Evolutionary conservation across 2,113 vertebrate species (phyloP).

Genomic region (Nestor notabilis): DNA sequence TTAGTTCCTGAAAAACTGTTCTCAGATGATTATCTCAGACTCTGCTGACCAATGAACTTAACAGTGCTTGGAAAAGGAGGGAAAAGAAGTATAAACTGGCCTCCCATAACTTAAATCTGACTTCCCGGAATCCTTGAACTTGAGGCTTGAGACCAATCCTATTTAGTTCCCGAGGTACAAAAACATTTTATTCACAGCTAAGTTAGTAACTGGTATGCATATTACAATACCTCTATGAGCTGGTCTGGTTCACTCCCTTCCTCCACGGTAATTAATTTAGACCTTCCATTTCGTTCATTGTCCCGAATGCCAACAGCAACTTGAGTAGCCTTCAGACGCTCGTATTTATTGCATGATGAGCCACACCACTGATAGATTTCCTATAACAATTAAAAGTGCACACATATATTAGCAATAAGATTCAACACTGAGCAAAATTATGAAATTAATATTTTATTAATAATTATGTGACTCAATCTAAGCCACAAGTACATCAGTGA

Average conservation of each 20-base stretch:
- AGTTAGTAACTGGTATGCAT: background rate
- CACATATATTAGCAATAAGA: background rate
- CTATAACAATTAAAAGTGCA: slow-evolving; percentile 69
- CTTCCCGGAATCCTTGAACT: background rate
- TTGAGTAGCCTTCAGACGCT: slow-evolving; percentile 86
- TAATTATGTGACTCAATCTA: background rate
- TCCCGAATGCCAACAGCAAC: slow-evolving; percentile 89
- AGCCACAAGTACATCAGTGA: background rate
- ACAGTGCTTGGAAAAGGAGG: background rate
- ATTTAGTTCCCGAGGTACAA: background rate
- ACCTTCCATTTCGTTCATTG: slow-evolving; percentile 86
- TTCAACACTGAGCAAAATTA: background rate
- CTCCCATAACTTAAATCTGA: background rate
- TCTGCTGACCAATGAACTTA: background rate
- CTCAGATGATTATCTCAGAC: background rate
- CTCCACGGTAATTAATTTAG: slow-evolving; percentile 83
- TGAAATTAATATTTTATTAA: background rate
- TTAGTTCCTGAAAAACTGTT: background rate
- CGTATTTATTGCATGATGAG: slow-evolving; percentile 87
- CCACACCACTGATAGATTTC: slow-evolving; percentile 93
- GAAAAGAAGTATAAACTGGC: background rate
- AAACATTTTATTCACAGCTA: background rate
- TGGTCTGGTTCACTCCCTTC: slow-evolving; percentile 80
- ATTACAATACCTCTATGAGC: slow-evolving; percentile 75
- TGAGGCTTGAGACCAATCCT: background rate